Evolutionary conservation across 2,797 vertebrate species (phyloP).

Genomic region (Syndactyla subalaris): DNA sequence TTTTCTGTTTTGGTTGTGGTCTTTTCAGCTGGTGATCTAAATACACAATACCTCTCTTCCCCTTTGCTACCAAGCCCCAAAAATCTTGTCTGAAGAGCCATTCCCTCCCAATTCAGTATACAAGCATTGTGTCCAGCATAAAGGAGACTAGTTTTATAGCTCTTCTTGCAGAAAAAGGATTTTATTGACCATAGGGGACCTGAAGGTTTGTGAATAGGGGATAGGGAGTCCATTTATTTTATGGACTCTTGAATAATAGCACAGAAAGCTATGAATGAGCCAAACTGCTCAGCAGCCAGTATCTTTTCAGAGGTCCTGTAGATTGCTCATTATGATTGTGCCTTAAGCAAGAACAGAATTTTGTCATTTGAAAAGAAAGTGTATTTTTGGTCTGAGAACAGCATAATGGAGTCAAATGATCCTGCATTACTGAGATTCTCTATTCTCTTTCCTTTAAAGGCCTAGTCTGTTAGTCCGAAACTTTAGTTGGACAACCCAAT

Average conservation of each 20-base stretch:
- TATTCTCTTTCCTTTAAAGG: not conserved
- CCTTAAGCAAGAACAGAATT: not conserved
- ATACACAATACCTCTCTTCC: not conserved
- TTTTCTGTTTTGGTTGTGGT: not conserved
- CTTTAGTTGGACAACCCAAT: not conserved
- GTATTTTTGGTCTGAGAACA: not conserved
- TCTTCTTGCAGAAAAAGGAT: not conserved
- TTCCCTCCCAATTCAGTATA: not conserved
- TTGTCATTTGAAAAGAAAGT: not conserved
- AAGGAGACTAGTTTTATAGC: not conserved
- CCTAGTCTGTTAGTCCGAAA: not conserved
- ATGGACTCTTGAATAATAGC: not conserved
- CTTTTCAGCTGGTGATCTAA: not conserved
- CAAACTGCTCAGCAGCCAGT: not conserved
- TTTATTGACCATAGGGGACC: not conserved
- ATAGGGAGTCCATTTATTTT: not conserved
- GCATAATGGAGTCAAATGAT: not conserved
- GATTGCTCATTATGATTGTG: not conserved
- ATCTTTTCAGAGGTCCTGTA: not conserved
- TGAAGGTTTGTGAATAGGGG: not conserved
- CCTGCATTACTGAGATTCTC: not conserved
- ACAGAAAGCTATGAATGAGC: not conserved
- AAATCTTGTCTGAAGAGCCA: not conserved
- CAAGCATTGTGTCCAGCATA: not conserved
- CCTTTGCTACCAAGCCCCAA: not conserved